Evolutionary conservation across 2,797 vertebrate genomes (phyloP), one percentile per base, ranked within the genome.

Genomic region (Peromyscus aztecus): DNA sequence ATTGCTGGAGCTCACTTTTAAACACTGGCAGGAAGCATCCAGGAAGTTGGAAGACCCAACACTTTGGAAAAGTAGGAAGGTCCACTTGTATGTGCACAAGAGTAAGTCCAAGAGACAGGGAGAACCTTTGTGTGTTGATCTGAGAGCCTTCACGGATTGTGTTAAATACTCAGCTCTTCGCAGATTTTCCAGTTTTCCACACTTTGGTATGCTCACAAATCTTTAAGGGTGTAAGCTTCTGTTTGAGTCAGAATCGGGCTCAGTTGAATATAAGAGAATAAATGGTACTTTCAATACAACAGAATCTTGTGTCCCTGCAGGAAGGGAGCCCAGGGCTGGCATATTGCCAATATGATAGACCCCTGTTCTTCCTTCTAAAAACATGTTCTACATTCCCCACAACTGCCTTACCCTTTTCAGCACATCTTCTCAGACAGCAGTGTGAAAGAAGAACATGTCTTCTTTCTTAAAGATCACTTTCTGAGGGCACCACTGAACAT

Each of bases 21-120:
- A 94, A 57, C 21, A 37, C 12, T 59, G 21, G n/a, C 29, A 43
- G 52, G n/a, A 90, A 78, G 17, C 82, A 34, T 65, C 24, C 43
- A 80, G n/a, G 63, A 89, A 69, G 17, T 55, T 69, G 77, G 55
- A 93, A 94, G 19, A 61, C 14, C 31, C 29, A 80, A 57, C 37
- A 3, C 29, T 92, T 94, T 71, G 52, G 93, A 57, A 93, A 88
- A 94, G 16, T 59, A 76, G 52, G 27, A 55, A 59, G 82, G 65
- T 69, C 65, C 52, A 10, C 40, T 23, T 78, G n/a, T 17, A 63
- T 52, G 43, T 76, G 34, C 81, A 1, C 12, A 40, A 23, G 17
- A 19, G n/a, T 55, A 61, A 76, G 29, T 43, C 55, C 3, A 57
- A 10, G 40, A 76, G 71, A 61, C 10, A 40, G 7, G 49, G n/a